phyloP scores from a whole-genome alignment of 2,888 invertebrate genomes.

The Brachyopa scutellaris region DNA sequence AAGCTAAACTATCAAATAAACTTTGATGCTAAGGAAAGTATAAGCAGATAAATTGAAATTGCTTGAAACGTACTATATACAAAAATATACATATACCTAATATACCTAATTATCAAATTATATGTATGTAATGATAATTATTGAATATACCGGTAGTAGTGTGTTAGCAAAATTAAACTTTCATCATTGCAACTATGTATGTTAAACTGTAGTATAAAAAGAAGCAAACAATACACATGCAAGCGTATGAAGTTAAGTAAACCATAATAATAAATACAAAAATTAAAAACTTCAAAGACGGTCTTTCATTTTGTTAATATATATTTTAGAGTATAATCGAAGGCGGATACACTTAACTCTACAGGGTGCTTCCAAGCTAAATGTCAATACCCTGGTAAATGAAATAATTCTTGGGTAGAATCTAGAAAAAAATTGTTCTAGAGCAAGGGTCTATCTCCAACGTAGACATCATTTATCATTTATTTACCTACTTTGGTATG shows the following conservation, averaged over 20 bases:
- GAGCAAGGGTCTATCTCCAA: no score
- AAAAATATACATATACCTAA: constrained; percentile 45
- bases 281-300: constrained; percentile 16
- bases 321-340: background rate
- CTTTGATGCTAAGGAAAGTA: constrained; percentile 20
- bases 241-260: constrained; percentile 50
- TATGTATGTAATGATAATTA: constrained; percentile 30
- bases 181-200: constrained; percentile 49
- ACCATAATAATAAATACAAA: constrained; percentile 51
- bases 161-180: constrained; percentile 39
- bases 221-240: constrained; percentile 38
- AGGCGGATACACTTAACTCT: no score
- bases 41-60: constrained; percentile 21
- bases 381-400: no score
- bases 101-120: constrained; percentile 44
- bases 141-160: constrained; percentile 48
- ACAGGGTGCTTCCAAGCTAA: no score
- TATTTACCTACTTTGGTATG: no score
- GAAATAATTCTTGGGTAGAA: no score
- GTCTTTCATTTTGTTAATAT: constrained; percentile 9
- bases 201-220: constrained; percentile 43
- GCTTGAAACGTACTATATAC: constrained; percentile 47
- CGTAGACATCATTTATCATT: no score
- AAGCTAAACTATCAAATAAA: background rate
- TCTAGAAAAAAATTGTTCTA: no score